Evolutionary conservation across 2,888 invertebrate genomes (phyloP).

Genomic region (Tipula unca): DNA sequence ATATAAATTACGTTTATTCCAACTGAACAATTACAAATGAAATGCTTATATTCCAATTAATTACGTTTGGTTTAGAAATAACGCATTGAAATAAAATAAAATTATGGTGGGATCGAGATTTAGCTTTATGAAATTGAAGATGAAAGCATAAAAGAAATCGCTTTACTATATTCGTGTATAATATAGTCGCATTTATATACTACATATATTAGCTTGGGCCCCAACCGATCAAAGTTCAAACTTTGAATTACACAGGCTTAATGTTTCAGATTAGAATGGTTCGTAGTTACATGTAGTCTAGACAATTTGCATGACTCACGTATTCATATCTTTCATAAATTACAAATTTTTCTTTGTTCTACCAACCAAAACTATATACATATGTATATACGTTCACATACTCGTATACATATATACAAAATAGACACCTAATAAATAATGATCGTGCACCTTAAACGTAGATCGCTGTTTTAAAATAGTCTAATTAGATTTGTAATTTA

Average conservation of each 20-base stretch:
- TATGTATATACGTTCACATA: too few relatives aligned
- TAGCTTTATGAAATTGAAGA: background rate
- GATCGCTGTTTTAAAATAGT: background rate
- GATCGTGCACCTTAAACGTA: background rate
- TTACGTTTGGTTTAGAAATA: background rate
- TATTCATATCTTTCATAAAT: background rate
- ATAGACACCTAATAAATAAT: background rate
- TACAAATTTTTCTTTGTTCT: background rate
- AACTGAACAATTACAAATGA: background rate
- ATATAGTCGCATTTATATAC: too few relatives aligned
- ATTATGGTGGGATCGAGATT: background rate
- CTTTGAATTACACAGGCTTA: too few relatives aligned
- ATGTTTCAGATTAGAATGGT: too few relatives aligned
- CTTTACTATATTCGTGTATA: background rate
- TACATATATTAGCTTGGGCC: background rate
- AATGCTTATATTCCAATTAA: background rate
- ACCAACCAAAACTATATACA: background rate
- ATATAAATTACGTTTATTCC: background rate
- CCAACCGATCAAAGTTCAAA: background rate
- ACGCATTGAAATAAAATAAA: background rate
- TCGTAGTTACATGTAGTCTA: background rate
- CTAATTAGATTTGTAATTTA: background rate
- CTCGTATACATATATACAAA: background rate
- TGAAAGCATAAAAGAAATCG: background rate
- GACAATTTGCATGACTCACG: background rate